Evolutionary conservation across 1,140 invertebrate species (phyloP).

Genomic region (Pollicipes pollicipes): DNA sequence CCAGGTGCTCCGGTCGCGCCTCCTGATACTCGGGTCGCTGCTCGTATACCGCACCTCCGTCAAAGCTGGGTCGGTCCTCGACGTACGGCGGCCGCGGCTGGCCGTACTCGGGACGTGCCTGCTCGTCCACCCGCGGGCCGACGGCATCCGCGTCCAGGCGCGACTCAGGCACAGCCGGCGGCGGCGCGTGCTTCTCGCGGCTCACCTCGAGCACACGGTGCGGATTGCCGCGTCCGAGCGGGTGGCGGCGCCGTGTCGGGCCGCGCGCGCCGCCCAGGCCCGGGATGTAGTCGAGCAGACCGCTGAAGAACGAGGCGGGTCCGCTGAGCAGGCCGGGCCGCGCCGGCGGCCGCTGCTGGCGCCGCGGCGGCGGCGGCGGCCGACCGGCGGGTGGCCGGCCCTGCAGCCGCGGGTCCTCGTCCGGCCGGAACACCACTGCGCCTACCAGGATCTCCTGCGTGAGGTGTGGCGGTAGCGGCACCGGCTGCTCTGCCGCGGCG

Average conservation of each 20-base stretch:
- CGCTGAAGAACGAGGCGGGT: neutral
- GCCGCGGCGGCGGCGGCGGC: no score
- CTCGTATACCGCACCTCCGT: no score
- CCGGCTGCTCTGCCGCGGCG: no score
- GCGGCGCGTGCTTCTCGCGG: neutral
- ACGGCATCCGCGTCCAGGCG: neutral
- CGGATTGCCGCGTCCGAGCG: neutral
- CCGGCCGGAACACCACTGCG: neutral
- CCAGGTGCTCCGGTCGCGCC: no score
- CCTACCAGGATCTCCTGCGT: neutral
- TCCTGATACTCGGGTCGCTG: no score
- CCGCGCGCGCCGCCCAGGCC: neutral
- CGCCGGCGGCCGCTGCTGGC: no score
- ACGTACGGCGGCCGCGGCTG: no score
- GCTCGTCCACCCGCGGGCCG: no score
- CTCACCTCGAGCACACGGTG: neutral
- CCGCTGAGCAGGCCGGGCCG: neutral
- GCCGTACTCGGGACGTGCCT: no score
- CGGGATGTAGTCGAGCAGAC: neutral
- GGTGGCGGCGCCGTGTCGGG: no score
- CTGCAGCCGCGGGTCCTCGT: neutral
- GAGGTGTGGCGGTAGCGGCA: neutral
- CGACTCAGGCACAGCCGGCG: neutral
- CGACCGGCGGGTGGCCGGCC: neutral
- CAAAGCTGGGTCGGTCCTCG: no score